Conservation (phyloP, 2,888 invertebrate genomes). For the Ramazzottius varieornatus region DNA sequence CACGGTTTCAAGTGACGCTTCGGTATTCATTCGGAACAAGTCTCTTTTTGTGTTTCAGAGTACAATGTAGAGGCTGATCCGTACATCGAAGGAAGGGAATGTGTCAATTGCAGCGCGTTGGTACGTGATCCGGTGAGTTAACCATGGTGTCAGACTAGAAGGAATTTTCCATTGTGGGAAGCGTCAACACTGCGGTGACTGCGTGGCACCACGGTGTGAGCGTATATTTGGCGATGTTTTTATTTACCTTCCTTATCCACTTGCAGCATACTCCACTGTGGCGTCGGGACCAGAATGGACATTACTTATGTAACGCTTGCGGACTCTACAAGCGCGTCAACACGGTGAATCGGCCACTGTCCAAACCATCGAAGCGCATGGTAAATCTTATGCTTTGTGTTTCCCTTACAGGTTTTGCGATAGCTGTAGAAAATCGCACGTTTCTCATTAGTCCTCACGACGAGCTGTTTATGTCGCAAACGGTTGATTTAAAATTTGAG, state of each 20-base stretch:
- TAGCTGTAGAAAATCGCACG: too few relatives aligned
- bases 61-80: neutral
- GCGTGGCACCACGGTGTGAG: neutral
- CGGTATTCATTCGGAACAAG: neutral
- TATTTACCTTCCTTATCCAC: neutral
- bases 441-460: too few relatives aligned
- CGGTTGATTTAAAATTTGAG: too few relatives aligned
- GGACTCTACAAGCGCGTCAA: neutral
- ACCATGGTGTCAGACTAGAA: neutral
- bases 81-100: slow-evolving; percentile 2
- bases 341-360: neutral
- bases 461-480: too few relatives aligned
- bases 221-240: too few relatives aligned
- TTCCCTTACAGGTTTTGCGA: too few relatives aligned
- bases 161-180: neutral
- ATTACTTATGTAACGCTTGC: slow-evolving; percentile 5
- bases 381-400: too few relatives aligned
- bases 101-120: slow-evolving; percentile 4
- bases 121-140: neutral
- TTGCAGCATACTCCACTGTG: slow-evolving; percentile 4
- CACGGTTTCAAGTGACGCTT: too few relatives aligned
- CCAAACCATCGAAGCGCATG: neutral
- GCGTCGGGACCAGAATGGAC: slow-evolving; percentile 1
- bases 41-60: neutral
- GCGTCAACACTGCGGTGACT: neutral